These are phyloP conservation scores for Eidolon dupreanum DNA, from an alignment of 2,797 vertebrate genomes.

Conservation along the genomic window DNA sequence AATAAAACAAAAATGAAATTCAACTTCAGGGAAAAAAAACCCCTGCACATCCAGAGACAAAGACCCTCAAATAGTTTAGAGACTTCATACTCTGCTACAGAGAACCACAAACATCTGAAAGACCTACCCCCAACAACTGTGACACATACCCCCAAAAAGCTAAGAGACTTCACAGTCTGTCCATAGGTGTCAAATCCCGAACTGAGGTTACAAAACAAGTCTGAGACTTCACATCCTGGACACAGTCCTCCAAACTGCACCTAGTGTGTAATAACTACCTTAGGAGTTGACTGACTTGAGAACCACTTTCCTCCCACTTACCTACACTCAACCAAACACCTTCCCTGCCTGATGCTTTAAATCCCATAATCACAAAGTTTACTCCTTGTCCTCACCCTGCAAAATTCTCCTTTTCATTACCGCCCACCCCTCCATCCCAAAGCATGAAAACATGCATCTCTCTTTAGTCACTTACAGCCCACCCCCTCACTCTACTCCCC, in stretches of 20 bases:
- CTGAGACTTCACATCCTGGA: neutral
- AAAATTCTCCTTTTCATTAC: constrained; percentile 16
- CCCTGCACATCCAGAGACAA: neutral
- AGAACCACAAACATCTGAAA: neutral
- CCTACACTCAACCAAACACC: neutral
- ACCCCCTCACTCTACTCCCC: neutral
- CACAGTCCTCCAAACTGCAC: neutral
- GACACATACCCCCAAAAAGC: neutral
- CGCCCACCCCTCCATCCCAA: neutral
- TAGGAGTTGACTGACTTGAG: neutral
- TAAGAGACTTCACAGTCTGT: neutral
- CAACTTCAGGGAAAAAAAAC: neutral
- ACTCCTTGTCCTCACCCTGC: neutral
- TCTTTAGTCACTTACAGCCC: neutral
- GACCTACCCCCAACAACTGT: neutral
- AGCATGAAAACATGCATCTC: constrained; percentile 21
- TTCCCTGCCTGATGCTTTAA: neutral
- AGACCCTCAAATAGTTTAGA: constrained; percentile 30
- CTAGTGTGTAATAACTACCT: neutral
- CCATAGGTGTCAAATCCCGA: neutral
- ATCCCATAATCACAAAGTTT: constrained; percentile 18
- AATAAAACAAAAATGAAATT: constrained; percentile 54
- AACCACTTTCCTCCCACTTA: neutral
- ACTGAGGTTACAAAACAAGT: neutral
- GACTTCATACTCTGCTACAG: neutral